Conservation (phyloP, 2,113 vertebrate species). For the Bos javanicus region DNA sequence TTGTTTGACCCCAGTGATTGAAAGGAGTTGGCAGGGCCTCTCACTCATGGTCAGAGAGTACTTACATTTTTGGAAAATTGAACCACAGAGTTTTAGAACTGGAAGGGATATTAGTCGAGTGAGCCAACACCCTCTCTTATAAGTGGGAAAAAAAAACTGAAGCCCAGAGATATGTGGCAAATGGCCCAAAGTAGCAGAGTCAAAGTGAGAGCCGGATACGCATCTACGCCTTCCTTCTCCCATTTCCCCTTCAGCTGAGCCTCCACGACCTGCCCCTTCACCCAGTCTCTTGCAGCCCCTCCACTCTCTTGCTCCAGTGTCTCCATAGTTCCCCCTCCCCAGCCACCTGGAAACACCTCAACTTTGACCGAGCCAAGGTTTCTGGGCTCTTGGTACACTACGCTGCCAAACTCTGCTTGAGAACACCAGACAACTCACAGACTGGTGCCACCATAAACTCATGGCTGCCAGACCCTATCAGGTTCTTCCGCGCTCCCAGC, state of each 20-base stretch:
- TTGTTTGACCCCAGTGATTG: neutral
- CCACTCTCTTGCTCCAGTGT: neutral
- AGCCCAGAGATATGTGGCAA: neutral
- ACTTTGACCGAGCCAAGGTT: neutral
- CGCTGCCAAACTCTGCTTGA: neutral
- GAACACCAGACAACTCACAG: neutral
- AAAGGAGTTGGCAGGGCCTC: neutral
- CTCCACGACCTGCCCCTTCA: neutral
- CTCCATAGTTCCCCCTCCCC: neutral
- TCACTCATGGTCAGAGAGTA: neutral
- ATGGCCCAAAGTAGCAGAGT: neutral
- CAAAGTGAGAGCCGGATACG: neutral
- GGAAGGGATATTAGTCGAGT: neutral
- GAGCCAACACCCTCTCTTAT: neutral
- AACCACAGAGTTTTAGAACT: slow-evolving; percentile 11
- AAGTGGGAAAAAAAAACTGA: neutral
- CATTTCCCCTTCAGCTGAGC: neutral
- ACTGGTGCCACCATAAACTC: neutral
- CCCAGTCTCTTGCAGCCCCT: neutral
- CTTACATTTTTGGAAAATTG: neutral
- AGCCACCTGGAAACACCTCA: neutral
- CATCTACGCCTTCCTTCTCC: neutral
- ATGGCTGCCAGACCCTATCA: accelerated
- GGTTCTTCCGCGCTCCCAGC: accelerated
- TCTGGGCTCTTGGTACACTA: neutral